A percentile compares a stretch with the other conserved stretches of the same genome.
Conservation (phyloP, 2,797 vertebrate genomes). For the Crypturellus tataupa region DNA sequence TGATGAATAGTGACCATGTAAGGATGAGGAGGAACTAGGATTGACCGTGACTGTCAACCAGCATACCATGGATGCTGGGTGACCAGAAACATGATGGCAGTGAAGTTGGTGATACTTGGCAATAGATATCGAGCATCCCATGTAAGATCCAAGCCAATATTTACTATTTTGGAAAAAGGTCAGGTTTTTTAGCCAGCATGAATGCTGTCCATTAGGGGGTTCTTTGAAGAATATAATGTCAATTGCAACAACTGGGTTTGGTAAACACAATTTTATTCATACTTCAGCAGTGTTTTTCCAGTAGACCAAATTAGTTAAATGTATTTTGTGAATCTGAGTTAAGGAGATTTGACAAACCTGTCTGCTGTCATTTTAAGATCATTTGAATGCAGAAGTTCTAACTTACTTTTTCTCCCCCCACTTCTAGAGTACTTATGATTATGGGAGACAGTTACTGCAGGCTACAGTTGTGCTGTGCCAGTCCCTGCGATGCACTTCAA, state of each 20-base stretch:
- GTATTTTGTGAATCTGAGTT: background rate
- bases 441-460: constrained; percentile 96
- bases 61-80: background rate
- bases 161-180: background rate
- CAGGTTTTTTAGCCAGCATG: background rate
- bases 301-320: background rate
- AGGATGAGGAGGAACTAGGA: background rate
- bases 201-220: accelerated
- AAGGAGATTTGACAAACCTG: background rate
- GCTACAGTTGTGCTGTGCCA: constrained; percentile 97
- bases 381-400: background rate
- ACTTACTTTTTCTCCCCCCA: background rate
- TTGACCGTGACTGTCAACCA: background rate
- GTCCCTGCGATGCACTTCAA: constrained; percentile 94
- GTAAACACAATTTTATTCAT: background rate
- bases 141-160: background rate
- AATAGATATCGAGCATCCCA: background rate
- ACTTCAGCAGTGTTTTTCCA: background rate
- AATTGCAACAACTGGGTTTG: background rate
- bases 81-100: background rate
- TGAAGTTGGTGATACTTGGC: background rate
- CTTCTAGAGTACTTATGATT: constrained; percentile 95
- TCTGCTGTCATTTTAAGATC: background rate
- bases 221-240: no score
- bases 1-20: background rate